phyloP scores from a whole-genome alignment of 1,140 invertebrate species.

The Aricia agestis region DNA sequence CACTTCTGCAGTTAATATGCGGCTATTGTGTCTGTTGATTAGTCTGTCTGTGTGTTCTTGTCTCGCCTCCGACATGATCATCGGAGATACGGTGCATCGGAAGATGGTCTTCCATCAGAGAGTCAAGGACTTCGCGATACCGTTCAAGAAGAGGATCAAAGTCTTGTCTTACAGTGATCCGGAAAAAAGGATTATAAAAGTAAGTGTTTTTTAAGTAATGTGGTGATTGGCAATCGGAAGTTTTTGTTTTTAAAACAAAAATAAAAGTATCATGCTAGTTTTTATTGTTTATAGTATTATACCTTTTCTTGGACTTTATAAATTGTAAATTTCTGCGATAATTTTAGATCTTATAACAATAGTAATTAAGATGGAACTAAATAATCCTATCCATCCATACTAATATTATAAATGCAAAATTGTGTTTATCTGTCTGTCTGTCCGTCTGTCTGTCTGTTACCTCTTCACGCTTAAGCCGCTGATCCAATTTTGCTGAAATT shows the following conservation, averaged over 20 bases:
- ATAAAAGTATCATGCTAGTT: too few species aligned
- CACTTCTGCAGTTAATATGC: constrained; percentile 48
- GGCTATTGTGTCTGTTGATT: constrained; percentile 41
- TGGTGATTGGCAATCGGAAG: background rate
- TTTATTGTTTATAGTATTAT: too few species aligned
- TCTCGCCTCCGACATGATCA: constrained; percentile 56
- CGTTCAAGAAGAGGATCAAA: constrained; percentile 67
- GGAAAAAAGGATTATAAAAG: constrained; percentile 66
- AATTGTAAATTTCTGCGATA: too few species aligned
- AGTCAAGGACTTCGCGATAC: constrained; percentile 67
- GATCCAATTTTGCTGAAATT: too few species aligned
- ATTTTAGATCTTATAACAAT: too few species aligned
- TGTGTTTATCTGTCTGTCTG: too few species aligned
- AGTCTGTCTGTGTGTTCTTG: constrained; percentile 43
- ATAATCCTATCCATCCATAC: too few species aligned
- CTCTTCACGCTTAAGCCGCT: too few species aligned
- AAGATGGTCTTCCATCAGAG: constrained; percentile 72
- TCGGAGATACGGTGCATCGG: constrained; percentile 65
- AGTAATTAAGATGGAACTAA: too few species aligned
- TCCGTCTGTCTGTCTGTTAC: too few species aligned
- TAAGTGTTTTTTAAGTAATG: constrained; percentile 29
- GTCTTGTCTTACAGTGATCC: constrained; percentile 58
- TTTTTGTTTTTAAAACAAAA: constrained; percentile 7
- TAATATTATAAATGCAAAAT: too few species aligned
- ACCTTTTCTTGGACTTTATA: too few species aligned